phyloP scores from a whole-genome alignment of 2,797 vertebrate species.

The Pachyuromys duprasi region DNA sequence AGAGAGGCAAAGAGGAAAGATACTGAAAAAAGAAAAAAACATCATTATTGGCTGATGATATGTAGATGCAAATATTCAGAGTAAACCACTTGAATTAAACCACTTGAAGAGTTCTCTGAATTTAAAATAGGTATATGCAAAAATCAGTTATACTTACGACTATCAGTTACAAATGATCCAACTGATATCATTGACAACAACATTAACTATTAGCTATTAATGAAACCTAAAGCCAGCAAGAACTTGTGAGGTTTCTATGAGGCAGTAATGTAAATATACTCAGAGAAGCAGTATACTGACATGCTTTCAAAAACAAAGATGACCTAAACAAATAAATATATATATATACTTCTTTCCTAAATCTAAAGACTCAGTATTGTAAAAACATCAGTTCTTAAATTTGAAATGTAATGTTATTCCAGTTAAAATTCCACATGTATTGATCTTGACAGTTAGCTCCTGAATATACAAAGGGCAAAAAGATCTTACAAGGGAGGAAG shows the following conservation, averaged over 20 bases:
- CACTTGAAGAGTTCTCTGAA: conserved; percentile 27
- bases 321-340: background rate
- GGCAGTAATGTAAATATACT: background rate
- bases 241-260: conserved; percentile 30
- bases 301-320: conserved; percentile 37
- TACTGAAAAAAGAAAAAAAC: conserved; percentile 1
- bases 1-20: background rate
- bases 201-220: conserved; percentile 48
- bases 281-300: background rate
- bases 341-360: background rate
- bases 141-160: background rate
- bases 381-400: background rate
- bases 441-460: background rate
- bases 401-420: background rate
- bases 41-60: background rate
- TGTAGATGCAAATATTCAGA: conserved; percentile 2
- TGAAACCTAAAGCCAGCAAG: conserved; percentile 22
- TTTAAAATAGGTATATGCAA: conserved; percentile 53
- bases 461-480: conserved; percentile 36
- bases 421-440: conserved; percentile 33
- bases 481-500: background rate
- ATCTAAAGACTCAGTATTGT: conserved; percentile 25
- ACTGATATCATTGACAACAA: conserved; percentile 32
- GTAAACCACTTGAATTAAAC: conserved; percentile 29
- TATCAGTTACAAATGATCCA: conserved; percentile 2